Base-by-base conservation (phyloP, 2,797 vertebrate genomes). In the Aratinga solstitialis region DNA sequence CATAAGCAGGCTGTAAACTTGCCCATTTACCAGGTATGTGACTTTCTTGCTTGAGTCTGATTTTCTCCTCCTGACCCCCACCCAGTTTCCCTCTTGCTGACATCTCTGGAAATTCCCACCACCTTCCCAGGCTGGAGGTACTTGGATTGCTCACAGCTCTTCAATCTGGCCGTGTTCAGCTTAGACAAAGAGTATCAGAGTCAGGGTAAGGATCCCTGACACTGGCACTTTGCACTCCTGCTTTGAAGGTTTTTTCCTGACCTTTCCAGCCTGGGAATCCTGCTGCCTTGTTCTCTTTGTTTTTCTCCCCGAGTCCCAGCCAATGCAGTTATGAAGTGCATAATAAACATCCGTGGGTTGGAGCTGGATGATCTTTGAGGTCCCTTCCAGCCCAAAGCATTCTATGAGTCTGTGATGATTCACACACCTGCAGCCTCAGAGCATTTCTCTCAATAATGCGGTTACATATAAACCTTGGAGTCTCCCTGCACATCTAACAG, bases 241-340 rank as follows among this genome's bases (percentile, higher is more conserved):
- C 83, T 94, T 93, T 94, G 94, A 95, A 93, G 77, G 67, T 23
- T 62, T 89, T 84, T 47, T 30, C 13, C 47, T 15, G 50, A 45
- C 7, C 29, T 51, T 94, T 81, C 40, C 48, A 94, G 40, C 11
- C 30, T 23, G 22, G 29, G 53, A 61, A 68, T 72, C 53, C 69
- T 79, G 50, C 83, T 76, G 59, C 7, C 43, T 76, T 56, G 7
- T 65, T 84, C 30, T 73, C 79, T 82, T 59, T 67, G 54, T 16
- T 84, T 93, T 73, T 62, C 30, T 86, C 54, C 73, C 74, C 51
- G 62, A 23, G 26, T 81, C 76, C 69, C 83, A 95, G 68, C 27
- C 29, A 48, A 12, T 29, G 40, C 43, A 63, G 50, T 59, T 68
- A 65, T 45, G 71, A 30, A 10, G 47, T 48, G 27, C 20, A 42